A percentile compares a stretch with the other conserved stretches of the same genome.
These are phyloP conservation scores for Accipiter virgatus DNA, from an alignment of 2,113 vertebrate species.

Conservation along the genomic window DNA sequence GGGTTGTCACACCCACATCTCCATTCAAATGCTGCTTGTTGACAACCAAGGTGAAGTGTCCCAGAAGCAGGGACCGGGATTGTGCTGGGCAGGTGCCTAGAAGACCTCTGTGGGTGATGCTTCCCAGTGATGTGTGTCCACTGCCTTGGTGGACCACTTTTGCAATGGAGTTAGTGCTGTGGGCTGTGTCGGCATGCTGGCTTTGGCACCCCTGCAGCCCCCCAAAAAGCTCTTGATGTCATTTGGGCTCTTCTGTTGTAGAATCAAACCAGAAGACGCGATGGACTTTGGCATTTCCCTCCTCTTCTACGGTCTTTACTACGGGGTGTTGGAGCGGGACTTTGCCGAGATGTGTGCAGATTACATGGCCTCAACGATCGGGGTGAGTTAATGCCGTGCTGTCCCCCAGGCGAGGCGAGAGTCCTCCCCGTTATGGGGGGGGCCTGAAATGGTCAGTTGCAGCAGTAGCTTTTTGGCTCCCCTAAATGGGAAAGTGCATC, in stretches of 20 bases:
- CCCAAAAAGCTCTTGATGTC: neutral
- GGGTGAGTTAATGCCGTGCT: conserved; percentile 71
- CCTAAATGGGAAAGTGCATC: neutral
- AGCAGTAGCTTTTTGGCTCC: neutral
- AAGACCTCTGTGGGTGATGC: neutral
- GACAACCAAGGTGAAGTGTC: neutral
- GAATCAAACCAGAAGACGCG: conserved; percentile 95
- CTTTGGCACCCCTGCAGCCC: neutral
- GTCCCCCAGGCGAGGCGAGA: neutral
- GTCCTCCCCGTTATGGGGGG: rapidly evolving
- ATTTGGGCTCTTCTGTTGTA: conserved; percentile 11
- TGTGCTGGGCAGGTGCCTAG: too few species aligned
- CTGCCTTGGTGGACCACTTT: neutral
- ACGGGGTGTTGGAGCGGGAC: conserved; percentile 93
- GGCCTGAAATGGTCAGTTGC: rapidly evolving
- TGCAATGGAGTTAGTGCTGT: neutral
- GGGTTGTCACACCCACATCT: too few species aligned
- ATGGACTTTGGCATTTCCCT: conserved; percentile 98
- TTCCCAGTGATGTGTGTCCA: rapidly evolving
- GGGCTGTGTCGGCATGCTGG: neutral
- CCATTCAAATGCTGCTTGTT: neutral
- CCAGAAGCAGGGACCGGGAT: rapidly evolving
- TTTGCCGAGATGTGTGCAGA: conserved; percentile 99
- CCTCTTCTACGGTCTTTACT: conserved; percentile 97
- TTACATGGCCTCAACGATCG: conserved; percentile 98